Evolutionary conservation across 1,140 invertebrate genomes (phyloP).

Genomic region (Pachypeltis micranthus): DNA sequence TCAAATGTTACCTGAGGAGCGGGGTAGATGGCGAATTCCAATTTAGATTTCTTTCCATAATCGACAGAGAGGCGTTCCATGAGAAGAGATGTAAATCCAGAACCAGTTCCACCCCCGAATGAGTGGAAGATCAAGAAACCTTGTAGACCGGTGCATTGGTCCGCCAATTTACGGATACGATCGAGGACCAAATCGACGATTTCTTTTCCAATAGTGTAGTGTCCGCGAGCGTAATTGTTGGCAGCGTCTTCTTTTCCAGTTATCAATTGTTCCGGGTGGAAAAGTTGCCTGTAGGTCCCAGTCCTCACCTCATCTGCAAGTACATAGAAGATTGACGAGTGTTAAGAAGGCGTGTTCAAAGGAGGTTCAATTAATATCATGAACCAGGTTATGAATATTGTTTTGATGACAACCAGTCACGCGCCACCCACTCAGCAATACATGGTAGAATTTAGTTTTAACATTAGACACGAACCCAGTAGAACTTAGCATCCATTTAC

Average conservation of each 20-base stretch:
- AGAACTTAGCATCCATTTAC: too few species aligned
- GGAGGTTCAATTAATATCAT: too few species aligned
- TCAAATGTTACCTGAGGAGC: slow-evolving; percentile 49
- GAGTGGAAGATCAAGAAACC: slow-evolving; percentile 1
- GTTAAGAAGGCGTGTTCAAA: too few species aligned
- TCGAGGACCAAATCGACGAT: slow-evolving; percentile 51
- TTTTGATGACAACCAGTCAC: too few species aligned
- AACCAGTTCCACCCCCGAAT: slow-evolving; percentile 44
- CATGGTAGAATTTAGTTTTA: too few species aligned
- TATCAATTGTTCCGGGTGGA: slow-evolving; percentile 50
- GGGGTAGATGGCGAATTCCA: slow-evolving; percentile 58
- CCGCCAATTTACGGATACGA: slow-evolving; percentile 42
- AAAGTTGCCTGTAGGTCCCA: slow-evolving; percentile 45
- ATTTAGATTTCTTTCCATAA: slow-evolving; percentile 52
- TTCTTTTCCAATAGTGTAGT: slow-evolving; percentile 58
- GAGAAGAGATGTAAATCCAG: slow-evolving; percentile 52
- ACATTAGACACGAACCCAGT: too few species aligned
- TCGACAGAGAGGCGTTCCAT: slow-evolving; percentile 57
- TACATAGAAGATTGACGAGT: too few species aligned
- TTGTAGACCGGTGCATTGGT: slow-evolving; percentile 50
- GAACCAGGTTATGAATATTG: too few species aligned
- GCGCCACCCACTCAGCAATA: too few species aligned
- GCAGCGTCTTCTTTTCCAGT: slow-evolving; percentile 58
- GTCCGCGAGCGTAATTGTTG: slow-evolving; percentile 68
- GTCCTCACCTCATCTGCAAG: slow-evolving; percentile 43